Conservation (phyloP, 1,140 invertebrate genomes). For the Neelides sp. region DNA sequence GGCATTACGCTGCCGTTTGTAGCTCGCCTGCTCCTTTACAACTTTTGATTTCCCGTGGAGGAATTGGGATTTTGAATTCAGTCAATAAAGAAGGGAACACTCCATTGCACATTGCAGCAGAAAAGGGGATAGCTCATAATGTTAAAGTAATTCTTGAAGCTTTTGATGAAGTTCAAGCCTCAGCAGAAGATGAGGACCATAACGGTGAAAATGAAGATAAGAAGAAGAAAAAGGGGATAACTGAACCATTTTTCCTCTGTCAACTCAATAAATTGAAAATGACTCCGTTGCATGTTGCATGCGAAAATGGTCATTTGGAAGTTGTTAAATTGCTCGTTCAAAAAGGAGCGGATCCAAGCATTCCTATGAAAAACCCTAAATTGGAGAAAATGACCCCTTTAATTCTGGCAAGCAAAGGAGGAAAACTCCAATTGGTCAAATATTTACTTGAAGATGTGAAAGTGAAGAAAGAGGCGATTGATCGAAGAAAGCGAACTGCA, state of each 20-base stretch:
- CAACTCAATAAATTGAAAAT: slow-evolving; percentile 35
- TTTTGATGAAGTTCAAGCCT: slow-evolving; percentile 6
- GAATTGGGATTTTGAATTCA: slow-evolving; percentile 25
- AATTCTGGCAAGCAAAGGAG: slow-evolving; percentile 26
- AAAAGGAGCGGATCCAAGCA: slow-evolving; percentile 38
- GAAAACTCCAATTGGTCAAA: slow-evolving; percentile 31
- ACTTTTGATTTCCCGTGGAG: slow-evolving; percentile 35
- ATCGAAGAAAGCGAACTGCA: slow-evolving; percentile 41
- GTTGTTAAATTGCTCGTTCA: slow-evolving; percentile 38
- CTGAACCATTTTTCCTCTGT: neutral
- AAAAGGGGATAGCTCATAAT: slow-evolving; percentile 38
- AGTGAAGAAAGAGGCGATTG: slow-evolving; percentile 32
- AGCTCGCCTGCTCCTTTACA: slow-evolving; percentile 39
- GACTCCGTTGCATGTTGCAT: slow-evolving; percentile 41
- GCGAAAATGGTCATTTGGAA: slow-evolving; percentile 36
- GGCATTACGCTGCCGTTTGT: slow-evolving; percentile 45
- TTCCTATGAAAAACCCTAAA: slow-evolving; percentile 35
- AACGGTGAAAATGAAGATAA: neutral
- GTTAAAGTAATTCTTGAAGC: slow-evolving; percentile 39
- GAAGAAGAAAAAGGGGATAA: no score
- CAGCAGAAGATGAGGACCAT: slow-evolving; percentile 4
- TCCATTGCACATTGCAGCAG: slow-evolving; percentile 39
- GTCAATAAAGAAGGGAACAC: slow-evolving; percentile 37
- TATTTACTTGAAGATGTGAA: slow-evolving; percentile 22
- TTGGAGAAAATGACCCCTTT: slow-evolving; percentile 29